Evolutionary conservation across 1,140 invertebrate genomes (phyloP), one percentile per base, ranked within the genome.

Genomic region (Phocides pigmalion): DNA sequence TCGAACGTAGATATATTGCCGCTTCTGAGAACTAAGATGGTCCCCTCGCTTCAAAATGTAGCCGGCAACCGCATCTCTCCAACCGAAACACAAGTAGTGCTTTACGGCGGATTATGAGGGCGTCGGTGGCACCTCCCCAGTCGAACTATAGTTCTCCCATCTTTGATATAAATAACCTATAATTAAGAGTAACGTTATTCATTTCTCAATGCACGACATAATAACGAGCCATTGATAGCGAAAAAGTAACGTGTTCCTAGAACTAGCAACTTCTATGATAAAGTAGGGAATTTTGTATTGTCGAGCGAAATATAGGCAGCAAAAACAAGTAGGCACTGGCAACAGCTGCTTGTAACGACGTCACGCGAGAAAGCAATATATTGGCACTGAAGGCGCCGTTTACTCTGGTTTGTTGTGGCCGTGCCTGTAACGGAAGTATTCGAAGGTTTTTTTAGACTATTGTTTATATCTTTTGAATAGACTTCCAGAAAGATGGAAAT

Each of bases 361-460:
- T 82, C 84, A 87, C 84, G 86, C 81, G 77, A 89, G 75, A 79
- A 86, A 81, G 83, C 86, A 85, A 89, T 89, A 89, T 86, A 86
- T 87, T 79, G 84, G 74, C 72, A 79, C 58, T 64, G 78, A 84
- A 89, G 84, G 84, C 76, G 79, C 76, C 76, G 75, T 84, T 76
- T 75, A 70, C 70, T 16, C 54, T 32, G 6, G 54, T 56, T 56
- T 42, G 53, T 46, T 32, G 54, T 32, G 54, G 54, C 50, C 16
- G 6, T 39, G 16, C 8, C 25, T 50, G 25, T 17, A 14, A 8
- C 16, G 15, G 14, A 9, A 42, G 35, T 39, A 32, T 32, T 32
- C n/a, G 9, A n/a, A 32, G 35, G 12, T 22, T 3, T 14, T 39
- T 39, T 12, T 39, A 35, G 9, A 35, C 5, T 11, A 35, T n/a